Conservation (phyloP, 2,113 vertebrate genomes). For the Buteo buteo region DNA sequence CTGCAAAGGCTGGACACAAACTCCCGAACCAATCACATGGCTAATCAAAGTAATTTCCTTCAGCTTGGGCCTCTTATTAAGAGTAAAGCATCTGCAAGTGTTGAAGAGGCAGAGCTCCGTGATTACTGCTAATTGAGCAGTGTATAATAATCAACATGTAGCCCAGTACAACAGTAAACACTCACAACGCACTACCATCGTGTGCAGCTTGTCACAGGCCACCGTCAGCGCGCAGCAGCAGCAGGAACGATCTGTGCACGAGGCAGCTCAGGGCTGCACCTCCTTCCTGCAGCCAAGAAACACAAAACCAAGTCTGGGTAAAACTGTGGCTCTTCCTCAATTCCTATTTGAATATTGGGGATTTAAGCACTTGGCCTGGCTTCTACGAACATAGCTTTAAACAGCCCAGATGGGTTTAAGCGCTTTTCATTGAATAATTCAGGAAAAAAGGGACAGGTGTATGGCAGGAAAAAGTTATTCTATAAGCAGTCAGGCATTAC, state of each 20-base stretch:
- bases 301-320: accelerated
- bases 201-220: accelerated
- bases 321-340: accelerated
- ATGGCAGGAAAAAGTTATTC: not conserved
- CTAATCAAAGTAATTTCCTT: not conserved
- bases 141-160: not conserved
- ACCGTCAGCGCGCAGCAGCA: not conserved
- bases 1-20: accelerated
- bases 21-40: not conserved
- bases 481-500: accelerated
- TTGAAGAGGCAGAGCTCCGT: not conserved
- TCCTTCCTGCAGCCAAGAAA: not conserved
- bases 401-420: not conserved
- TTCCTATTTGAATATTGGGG: accelerated
- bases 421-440: not conserved
- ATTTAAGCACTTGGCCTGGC: not conserved
- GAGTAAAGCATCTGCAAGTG: not conserved
- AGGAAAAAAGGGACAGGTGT: not conserved
- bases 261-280: not conserved
- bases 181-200: accelerated
- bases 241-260: accelerated
- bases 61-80: not conserved
- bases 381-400: not conserved
- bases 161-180: not conserved
- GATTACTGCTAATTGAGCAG: not conserved